Evolutionary conservation across 2,888 invertebrate genomes (phyloP), one percentile per base, ranked within the genome.

Genomic region (Coleophora deauratella): DNA sequence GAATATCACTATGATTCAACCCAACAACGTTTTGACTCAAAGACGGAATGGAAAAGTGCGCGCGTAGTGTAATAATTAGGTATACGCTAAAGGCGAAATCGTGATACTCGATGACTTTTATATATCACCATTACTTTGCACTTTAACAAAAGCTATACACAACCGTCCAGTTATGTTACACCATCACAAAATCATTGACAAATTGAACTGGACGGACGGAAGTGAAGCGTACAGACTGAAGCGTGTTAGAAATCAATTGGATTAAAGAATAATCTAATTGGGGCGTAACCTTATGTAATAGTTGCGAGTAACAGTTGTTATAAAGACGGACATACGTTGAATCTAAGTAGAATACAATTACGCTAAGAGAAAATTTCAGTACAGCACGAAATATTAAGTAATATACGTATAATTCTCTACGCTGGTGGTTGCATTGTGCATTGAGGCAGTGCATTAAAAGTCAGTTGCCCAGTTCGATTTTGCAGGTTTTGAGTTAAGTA

Each of bases 161-260:
- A n/a, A n/a, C n/a, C n/a, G n/a, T n/a, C n/a, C n/a, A n/a, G n/a
- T 21, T 47, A 57, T 49, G 51, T 56, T 51, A 51, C 53, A 54
- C 52, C 39, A 52, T 44, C 54, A 64, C 66, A 66, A 73, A 69
- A 56, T 61, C 56, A 51, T 57, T 51, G 56, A 57, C 46, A 66
- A 66, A 65, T 66, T 54, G 56, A 21, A 21, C 21, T 21, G 21
- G 21, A 21, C 21, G 21, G 48, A 52, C 72, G 76, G 75, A 77
- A 77, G 72, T 68, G 66, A 69, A n/a, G 52, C 46, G 45, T 43
- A 51, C 52, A 33, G 53, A 51, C 54, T 54, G 51, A 46, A 61
- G 54, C 62, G 58, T 63, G 65, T 53, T 48, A 61, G 56, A 61
- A 51, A 52, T 42, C 48, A 50, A 59, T 62, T 59, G 32, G 50